Conservation (phyloP, 1,140 invertebrate genomes). For the Ladona fulva region DNA sequence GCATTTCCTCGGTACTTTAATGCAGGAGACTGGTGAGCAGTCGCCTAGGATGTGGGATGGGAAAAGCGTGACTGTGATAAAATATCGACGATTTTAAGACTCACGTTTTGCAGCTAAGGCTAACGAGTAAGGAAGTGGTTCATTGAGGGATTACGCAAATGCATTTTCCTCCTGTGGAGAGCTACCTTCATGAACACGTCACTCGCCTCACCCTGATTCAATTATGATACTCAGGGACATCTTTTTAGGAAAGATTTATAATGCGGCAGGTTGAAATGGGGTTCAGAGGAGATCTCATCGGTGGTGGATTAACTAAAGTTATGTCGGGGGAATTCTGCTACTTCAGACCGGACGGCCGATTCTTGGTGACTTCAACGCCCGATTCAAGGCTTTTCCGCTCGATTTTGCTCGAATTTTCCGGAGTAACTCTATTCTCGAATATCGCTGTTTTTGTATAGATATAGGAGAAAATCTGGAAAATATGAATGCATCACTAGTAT, state of each 20-base stretch:
- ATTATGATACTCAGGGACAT: not conserved
- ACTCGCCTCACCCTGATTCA: not conserved
- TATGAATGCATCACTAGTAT: no score
- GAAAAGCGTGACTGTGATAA: not conserved
- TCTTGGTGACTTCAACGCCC: no score
- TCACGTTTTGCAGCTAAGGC: not conserved
- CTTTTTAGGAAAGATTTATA: not conserved
- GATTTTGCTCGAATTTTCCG: no score
- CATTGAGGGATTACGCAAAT: constrained; percentile 4
- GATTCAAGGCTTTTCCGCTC: no score
- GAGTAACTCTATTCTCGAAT: no score
- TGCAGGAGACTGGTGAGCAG: not conserved
- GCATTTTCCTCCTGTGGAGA: not conserved
- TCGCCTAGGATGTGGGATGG: not conserved
- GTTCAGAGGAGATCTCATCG: not conserved
- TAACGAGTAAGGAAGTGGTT: constrained; percentile 1
- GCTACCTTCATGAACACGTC: not conserved
- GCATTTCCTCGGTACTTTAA: not conserved
- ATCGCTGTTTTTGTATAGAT: no score
- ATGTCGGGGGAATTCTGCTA: not conserved
- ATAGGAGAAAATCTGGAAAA: no score
- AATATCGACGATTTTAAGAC: constrained; percentile 10
- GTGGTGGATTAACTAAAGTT: not conserved
- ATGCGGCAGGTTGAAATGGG: not conserved
- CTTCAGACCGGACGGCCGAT: no score